phyloP scores from a whole-genome alignment of 2,797 vertebrate genomes.

The Ambastaia sidthimunki region DNA sequence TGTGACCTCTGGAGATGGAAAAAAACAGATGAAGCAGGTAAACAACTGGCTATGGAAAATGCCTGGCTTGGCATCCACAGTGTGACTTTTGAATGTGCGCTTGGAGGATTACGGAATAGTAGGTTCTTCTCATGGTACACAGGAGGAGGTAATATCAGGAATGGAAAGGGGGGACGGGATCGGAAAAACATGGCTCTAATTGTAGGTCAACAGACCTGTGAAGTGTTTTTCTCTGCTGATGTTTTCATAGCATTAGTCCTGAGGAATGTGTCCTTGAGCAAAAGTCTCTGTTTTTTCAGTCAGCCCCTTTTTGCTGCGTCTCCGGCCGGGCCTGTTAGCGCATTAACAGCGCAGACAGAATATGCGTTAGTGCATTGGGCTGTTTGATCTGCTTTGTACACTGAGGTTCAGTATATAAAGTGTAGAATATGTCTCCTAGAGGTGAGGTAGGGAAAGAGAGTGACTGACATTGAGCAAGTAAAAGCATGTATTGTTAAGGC shows the following conservation, averaged over 20 bases:
- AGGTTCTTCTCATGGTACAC: not conserved
- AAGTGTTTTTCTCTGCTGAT: constrained; percentile 41
- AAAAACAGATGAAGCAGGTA: constrained; percentile 23
- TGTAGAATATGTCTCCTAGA: not conserved
- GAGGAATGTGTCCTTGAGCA: constrained; percentile 57
- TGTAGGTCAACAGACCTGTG: constrained; percentile 49
- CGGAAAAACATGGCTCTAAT: constrained; percentile 41
- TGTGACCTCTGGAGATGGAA: constrained; percentile 11
- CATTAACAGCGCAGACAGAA: constrained; percentile 6
- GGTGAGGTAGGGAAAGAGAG: not conserved
- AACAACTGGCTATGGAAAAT: constrained; percentile 35
- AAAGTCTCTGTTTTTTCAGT: constrained; percentile 33
- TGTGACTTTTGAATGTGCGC: constrained; percentile 31
- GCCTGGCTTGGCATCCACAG: constrained; percentile 1
- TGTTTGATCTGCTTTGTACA: not conserved
- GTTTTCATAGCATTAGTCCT: constrained; percentile 47
- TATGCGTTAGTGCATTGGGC: not conserved
- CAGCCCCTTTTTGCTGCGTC: not conserved
- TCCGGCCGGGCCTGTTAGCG: constrained; percentile 11
- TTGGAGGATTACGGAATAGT: constrained; percentile 20
- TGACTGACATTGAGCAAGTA: not conserved
- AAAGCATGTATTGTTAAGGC: not conserved
- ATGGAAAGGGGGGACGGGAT: constrained; percentile 34
- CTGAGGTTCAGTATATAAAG: not conserved
- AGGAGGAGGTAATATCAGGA: constrained; percentile 41